Base-by-base conservation (phyloP, 2,888 invertebrate genomes). In the Drosophila melanosoma region DNA sequence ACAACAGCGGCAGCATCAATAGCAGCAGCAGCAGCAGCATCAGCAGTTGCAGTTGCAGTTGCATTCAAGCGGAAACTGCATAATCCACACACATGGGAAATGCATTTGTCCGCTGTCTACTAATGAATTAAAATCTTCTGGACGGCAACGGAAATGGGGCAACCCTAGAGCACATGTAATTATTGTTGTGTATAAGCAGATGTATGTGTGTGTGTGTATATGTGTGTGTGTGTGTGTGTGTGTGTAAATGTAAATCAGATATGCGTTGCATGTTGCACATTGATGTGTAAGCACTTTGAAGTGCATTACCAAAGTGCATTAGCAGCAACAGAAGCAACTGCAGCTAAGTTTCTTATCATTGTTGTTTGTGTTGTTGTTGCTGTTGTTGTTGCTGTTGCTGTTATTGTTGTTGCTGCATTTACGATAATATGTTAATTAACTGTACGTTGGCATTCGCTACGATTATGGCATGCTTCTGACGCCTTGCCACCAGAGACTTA, bases 71-170 rank as follows among this genome's bases (percentile, higher is more conserved):
- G 89, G 89, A 90, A 90, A 89, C 87, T 85, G 87, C 82, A 85
- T 89, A 89, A 89, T 85, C 89, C 87, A 84, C 85, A 80, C 85
- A 78, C 75, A 84, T 83, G 83, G 82, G 82, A 87, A 87, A 88
- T 90, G 87, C 87, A 87, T 78, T 86, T 83, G 89, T 81, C 87
- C 88, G 90, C 83, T 89, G 89, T 90, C 84, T 82, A 90, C 87
- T 87, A 87, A 87, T 87, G 89, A 87, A 90, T 87, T 87, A 90
- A 90, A 87, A 88, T 90, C 82, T 88, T 88, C 81, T 89, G 88
- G 90, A 74, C 83, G 76, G 69, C 71, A 33, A 51, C 59, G 64
- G 71, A 35, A 32, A 52, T 23, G 57, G 45, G 56, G 53, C 29
- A 12, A 35, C 15, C 36, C 29, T 7, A 56, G 66, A 58, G 76